Evolutionary conservation across 2,797 vertebrate genomes (phyloP), one percentile per base, ranked within the genome.

Genomic region (Argentina silus): DNA sequence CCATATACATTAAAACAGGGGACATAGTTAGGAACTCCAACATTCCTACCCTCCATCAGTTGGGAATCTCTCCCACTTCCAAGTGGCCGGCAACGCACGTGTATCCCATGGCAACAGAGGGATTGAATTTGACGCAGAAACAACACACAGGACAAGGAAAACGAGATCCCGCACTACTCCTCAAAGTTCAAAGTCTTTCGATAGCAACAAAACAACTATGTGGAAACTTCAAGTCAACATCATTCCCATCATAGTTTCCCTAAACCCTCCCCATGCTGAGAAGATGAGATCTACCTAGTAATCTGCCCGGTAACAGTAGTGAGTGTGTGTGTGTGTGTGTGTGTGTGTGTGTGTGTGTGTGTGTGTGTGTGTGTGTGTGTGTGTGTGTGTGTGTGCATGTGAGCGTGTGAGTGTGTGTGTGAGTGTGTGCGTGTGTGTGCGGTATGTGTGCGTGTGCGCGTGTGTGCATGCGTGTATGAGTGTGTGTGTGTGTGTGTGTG

Each of bases 301-400:
- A 85, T 88, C 89, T 88, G 84, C 84, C 86, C 85, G 10, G 86
- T 83, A 84, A 91, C 86, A 87, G 79, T 84, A 80, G 76, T 81
- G 74, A 68, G 76, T 55, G 78, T 68, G 77, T 76, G 84, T 60
- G 67, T 86, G 78, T 81, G 79, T 76, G 78, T 72, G 82, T 82
- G 82, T 85, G 86, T 75, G 80, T 85, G 7, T 51, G 50, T 51
- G 7, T 51, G 50, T 51, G 50, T 51, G 7, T 51, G 50, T 51
- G 7, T 50, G 48, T 50, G 59, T 61, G 59, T 60, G 57, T 50
- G n/a, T 69, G 64, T 67, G 44, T 36, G 27, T 36, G 27, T 36
- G 27, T 36, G 27, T 36, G 27, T 4, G 27, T 36, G 27, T 4
- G 27, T 4, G 27, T 36, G 27, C 27, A 2, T 4, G 27, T 36